A percentile compares a stretch with the other conserved stretches of the same genome.
Conservation (phyloP, 2,113 vertebrate genomes). For the Eudorcas thomsonii region DNA sequence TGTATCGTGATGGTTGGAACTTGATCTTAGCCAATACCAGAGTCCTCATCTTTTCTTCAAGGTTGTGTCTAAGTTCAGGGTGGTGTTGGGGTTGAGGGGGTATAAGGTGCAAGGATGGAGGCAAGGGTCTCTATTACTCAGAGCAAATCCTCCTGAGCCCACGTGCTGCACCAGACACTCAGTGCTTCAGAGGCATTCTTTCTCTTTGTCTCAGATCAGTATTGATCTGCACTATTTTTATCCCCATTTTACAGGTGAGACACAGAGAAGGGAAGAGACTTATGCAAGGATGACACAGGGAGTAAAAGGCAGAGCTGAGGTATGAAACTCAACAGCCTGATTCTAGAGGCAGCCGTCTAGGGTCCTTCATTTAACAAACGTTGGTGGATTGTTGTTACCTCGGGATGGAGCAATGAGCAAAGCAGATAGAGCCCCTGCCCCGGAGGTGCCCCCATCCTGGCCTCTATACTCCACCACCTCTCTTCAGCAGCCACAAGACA, state of each 20-base stretch:
- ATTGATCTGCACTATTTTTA: background rate
- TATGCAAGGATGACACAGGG: background rate
- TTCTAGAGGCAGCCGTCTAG: background rate
- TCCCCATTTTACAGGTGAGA: background rate
- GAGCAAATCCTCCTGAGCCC: background rate
- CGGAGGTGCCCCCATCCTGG: no score
- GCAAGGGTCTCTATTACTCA: background rate
- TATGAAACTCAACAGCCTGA: background rate
- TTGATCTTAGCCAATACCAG: background rate
- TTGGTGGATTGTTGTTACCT: background rate
- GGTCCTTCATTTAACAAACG: background rate
- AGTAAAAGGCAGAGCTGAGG: background rate
- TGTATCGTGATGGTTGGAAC: background rate
- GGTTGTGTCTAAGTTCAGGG: background rate
- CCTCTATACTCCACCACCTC: background rate
- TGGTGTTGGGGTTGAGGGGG: fast-evolving
- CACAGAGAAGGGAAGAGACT: background rate
- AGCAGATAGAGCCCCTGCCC: background rate
- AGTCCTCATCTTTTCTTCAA: background rate
- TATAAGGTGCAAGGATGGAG: background rate
- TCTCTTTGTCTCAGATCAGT: background rate
- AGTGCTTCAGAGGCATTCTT: background rate
- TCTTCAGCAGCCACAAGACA: background rate
- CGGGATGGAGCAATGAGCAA: background rate
- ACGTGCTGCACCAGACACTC: background rate